Evolutionary conservation across 2,113 vertebrate species (phyloP), one percentile per base, ranked within the genome.

Genomic region (Eretmochelys imbricata): DNA sequence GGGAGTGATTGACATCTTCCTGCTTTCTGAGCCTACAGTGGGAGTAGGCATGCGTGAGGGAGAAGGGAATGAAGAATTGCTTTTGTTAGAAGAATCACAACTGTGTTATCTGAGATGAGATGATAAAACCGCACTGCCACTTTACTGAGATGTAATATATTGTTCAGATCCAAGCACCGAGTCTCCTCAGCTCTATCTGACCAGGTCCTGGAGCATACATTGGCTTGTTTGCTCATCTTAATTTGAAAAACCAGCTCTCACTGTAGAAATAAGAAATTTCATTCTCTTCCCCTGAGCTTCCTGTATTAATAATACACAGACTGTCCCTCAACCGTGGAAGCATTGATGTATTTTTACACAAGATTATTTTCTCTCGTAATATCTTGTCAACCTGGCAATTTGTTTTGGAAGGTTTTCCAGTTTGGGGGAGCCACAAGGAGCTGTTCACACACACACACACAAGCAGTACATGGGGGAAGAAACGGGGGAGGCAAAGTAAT

Each of bases 301-400:
- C 59, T 2, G 48, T 10, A 1, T 2, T 11, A 25, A 38, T 4
- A 17, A n/a, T 20, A 3, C 2, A 29, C 24, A 17, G 42, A 16
- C 12, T 5, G 49, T 0, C 1, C 35, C 5, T 46, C 48, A 3
- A 22, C 6, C 0, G 1, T 22, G 46, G 29, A 4, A 2, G 27
- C 72, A 16, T 5, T 13, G 25, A 59, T 76, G 31, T 25, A 42
- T 13, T 55, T 24, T 1, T 2, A 20, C 8, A 8, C 14, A 11
- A 6, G 5, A 14, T n/a, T 38, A 5, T 48, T 50, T 51, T 1
- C 46, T 42, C 82, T 25, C 12, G 48, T 62, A 62, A 62, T 31
- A 31, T 31, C 10, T 62, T 62, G 29, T 12, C 29, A 62, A 31
- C 29, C 59, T 65, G 59, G 29, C 5, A 31, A 65, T 14, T 65